phyloP scores from a whole-genome alignment of 2,797 vertebrate genomes.

The Myripristis murdjan region DNA sequence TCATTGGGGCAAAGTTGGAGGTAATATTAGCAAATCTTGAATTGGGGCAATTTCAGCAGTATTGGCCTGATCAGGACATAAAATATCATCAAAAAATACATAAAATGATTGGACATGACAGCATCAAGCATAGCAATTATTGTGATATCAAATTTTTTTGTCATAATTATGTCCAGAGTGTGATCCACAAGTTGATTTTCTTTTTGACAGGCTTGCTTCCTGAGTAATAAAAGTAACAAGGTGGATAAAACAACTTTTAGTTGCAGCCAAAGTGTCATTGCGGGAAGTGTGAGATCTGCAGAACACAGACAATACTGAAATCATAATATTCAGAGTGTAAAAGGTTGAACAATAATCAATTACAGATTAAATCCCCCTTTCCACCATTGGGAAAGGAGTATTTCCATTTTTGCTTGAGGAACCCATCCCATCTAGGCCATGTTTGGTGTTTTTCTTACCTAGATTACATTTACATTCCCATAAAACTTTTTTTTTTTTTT shows the following conservation, averaged over 20 bases:
- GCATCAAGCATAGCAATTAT: no score
- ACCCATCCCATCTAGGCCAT: conserved; percentile 10
- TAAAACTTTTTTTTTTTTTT: not conserved
- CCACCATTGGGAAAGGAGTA: no score
- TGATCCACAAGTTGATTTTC: no score
- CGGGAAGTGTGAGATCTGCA: not conserved
- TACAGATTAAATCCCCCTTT: not conserved
- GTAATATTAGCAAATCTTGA: no score
- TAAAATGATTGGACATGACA: no score
- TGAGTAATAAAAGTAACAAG: not conserved
- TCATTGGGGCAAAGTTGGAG: no score
- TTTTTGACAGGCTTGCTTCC: not conserved
- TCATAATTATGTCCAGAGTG: no score
- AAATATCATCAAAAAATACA: no score
- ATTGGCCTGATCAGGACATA: no score
- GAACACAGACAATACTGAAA: not conserved
- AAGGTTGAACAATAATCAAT: not conserved
- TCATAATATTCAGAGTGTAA: not conserved
- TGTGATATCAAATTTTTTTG: no score
- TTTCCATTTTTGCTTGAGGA: not conserved
- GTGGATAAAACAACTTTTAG: not conserved
- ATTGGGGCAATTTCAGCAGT: no score
- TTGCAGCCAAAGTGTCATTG: not conserved
- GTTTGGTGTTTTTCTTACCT: not conserved
- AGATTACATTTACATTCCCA: not conserved